Evolutionary conservation across 2,113 vertebrate genomes (phyloP).

Genomic region (Scomber scombrus): DNA sequence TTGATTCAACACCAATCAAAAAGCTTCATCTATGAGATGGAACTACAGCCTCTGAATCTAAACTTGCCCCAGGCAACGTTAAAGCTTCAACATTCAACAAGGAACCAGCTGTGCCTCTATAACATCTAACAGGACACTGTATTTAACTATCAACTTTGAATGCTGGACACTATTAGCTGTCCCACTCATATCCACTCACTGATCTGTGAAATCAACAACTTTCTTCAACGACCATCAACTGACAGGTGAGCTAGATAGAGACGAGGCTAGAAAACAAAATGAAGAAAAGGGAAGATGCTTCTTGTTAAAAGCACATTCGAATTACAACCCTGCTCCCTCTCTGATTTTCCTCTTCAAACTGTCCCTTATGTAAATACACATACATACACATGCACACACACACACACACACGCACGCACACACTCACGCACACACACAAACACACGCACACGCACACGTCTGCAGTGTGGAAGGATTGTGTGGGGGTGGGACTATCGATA

Average conservation of each 20-base stretch:
- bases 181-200: background rate
- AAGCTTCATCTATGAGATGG: background rate
- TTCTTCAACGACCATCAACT: background rate
- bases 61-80: conserved; percentile 20
- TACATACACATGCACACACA: conserved; percentile 51
- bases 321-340: conserved; percentile 46
- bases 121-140: conserved; percentile 24
- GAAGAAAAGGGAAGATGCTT: conserved; percentile 38
- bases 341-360: conserved; percentile 45
- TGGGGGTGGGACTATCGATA: conserved; percentile 82
- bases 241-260: conserved; percentile 5
- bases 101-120: conserved; percentile 35
- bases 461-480: conserved; percentile 65
- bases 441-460: conserved; percentile 51
- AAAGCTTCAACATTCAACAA: conserved; percentile 25
- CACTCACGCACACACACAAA: conserved; percentile 14
- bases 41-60: background rate
- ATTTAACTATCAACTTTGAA: conserved; percentile 19
- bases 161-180: conserved; percentile 3
- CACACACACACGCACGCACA: conserved; percentile 43
- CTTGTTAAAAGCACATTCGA: conserved; percentile 48
- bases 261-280: conserved; percentile 1
- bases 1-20: conserved; percentile 9
- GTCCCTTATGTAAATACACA: conserved; percentile 65
- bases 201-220: conserved; percentile 3